phyloP scores from a whole-genome alignment of 1,140 invertebrate species.

The Muscidifurax raptorellus region DNA sequence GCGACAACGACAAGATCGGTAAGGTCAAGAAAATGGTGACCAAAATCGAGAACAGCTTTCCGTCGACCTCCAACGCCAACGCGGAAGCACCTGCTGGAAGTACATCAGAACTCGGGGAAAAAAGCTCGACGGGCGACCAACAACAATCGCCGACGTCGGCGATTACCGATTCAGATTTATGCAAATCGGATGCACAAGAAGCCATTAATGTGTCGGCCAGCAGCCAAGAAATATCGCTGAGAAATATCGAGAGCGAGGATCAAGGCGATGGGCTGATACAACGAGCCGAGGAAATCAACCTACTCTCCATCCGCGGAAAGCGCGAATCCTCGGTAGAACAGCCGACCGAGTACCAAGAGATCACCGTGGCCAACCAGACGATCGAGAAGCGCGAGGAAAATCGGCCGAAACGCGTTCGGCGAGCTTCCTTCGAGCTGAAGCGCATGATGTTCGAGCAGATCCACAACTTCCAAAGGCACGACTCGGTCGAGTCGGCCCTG shows the following conservation, averaged over 20 bases:
- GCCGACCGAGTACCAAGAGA: not conserved
- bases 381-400: not conserved
- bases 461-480: not conserved
- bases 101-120: not conserved
- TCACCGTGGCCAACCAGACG: not conserved
- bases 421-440: constrained; percentile 43
- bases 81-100: not conserved
- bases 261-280: not conserved
- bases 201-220: not conserved
- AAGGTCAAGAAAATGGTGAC: constrained; percentile 6
- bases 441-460: constrained; percentile 40
- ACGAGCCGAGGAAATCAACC: not conserved
- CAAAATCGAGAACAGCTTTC: constrained; percentile 24
- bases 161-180: not conserved
- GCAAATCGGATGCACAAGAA: not conserved
- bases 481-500: constrained; percentile 64
- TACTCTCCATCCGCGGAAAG: not conserved
- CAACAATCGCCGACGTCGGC: not conserved
- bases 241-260: not conserved
- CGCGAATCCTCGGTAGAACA: not conserved
- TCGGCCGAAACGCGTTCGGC: not conserved
- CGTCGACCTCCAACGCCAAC: not conserved
- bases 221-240: not conserved
- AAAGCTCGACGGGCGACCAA: not conserved
- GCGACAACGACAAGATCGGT: not conserved